Percentiles rank a stretch among this genome's conserved stretches.
Evolutionary conservation across 2,113 vertebrate species (phyloP).

Genomic region (Oncorhynchus keta): DNA sequence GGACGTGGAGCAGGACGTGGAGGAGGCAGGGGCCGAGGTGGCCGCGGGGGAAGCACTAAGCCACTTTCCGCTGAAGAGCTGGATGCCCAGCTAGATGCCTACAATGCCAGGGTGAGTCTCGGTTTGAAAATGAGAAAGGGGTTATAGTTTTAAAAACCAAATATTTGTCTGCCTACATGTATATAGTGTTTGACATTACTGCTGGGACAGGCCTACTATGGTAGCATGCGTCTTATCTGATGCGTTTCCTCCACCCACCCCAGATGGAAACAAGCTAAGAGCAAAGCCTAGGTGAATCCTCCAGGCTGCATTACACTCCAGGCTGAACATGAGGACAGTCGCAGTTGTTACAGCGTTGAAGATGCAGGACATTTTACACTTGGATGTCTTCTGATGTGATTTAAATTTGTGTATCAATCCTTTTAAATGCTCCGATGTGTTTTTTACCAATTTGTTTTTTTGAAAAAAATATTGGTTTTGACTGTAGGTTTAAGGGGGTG

Average conservation of each 20-base stretch:
- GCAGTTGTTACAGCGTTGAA: constrained; percentile 45
- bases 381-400: constrained; percentile 80
- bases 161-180: too few species aligned
- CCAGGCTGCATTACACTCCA: constrained; percentile 28
- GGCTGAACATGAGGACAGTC: constrained; percentile 58
- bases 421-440: constrained; percentile 83
- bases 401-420: constrained; percentile 80
- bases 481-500: constrained; percentile 70
- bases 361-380: constrained; percentile 81
- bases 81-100: constrained; percentile 97
- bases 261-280: constrained; percentile 97
- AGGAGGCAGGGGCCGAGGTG: constrained; percentile 86
- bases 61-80: constrained; percentile 94
- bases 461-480: constrained; percentile 77
- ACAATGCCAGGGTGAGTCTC: constrained; percentile 89
- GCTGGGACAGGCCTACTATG: too few species aligned
- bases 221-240: too few species aligned
- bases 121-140: constrained; percentile 46
- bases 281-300: constrained; percentile 33
- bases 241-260: constrained; percentile 25
- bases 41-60: constrained; percentile 76
- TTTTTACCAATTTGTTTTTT: constrained; percentile 72
- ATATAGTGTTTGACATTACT: too few species aligned
- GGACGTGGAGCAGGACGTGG: constrained; percentile 78
- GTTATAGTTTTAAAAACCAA: constrained; percentile 45